Percentiles rank a stretch among this genome's conserved stretches.
phyloP scores from a whole-genome alignment of 1,140 invertebrate species.

The Chelonus insularis region DNA sequence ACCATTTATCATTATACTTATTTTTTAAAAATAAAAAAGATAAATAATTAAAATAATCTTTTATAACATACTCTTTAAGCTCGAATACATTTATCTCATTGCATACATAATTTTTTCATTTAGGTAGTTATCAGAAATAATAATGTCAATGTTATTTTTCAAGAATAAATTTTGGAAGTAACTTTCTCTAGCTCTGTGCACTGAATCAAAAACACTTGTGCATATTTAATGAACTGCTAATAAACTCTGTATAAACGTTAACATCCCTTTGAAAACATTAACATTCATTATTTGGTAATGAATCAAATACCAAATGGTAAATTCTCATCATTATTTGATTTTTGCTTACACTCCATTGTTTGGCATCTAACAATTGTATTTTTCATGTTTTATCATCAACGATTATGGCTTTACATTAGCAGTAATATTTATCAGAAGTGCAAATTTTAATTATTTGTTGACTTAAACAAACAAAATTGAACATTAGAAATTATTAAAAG shows the following conservation, averaged over 20 bases:
- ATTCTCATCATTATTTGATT: slow-evolving; percentile 9
- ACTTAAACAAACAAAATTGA: background rate
- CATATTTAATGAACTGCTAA: slow-evolving; percentile 37
- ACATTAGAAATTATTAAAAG: background rate
- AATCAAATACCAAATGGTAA: too few relatives aligned
- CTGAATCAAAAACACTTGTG: slow-evolving; percentile 32
- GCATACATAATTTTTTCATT: too few relatives aligned
- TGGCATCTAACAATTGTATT: background rate
- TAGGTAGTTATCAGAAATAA: too few relatives aligned
- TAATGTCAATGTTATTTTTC: slow-evolving; percentile 2
- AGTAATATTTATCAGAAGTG: background rate
- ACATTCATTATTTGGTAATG: slow-evolving; percentile 32
- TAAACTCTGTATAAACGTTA: slow-evolving; percentile 51
- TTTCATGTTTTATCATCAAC: background rate
- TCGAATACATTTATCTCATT: too few relatives aligned
- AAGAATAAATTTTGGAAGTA: slow-evolving; percentile 1
- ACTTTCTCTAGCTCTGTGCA: background rate
- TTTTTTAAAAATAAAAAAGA: too few relatives aligned
- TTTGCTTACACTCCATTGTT: background rate
- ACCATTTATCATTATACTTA: too few relatives aligned
- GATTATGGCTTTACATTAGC: background rate
- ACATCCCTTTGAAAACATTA: slow-evolving; percentile 45
- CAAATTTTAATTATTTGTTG: background rate
- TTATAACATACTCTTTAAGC: too few relatives aligned
- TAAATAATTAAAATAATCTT: too few relatives aligned